phyloP scores from a whole-genome alignment of 2,113 vertebrate species.

The Stictonetta naevosa region DNA sequence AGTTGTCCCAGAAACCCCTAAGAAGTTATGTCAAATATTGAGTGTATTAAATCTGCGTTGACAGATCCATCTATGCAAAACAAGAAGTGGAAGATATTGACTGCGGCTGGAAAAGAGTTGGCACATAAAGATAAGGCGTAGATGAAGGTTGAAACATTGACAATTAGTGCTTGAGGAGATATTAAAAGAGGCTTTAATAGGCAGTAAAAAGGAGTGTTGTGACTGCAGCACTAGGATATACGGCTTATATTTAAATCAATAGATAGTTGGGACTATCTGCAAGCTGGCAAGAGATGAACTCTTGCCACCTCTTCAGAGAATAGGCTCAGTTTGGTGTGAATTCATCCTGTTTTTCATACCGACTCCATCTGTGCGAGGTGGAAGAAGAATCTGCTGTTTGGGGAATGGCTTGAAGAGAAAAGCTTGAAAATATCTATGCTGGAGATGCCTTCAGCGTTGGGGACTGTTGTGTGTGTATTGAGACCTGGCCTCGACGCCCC shows the following conservation, averaged over 20 bases:
- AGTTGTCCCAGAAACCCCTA: background rate
- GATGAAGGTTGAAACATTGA: background rate
- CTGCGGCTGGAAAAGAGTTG: background rate
- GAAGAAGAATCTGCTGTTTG: background rate
- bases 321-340: background rate
- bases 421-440: background rate
- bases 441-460: background rate
- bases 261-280: background rate
- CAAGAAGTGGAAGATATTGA: background rate
- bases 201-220: background rate
- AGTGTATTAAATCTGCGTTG: background rate
- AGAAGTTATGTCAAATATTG: background rate
- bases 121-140: background rate
- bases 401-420: background rate
- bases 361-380: background rate
- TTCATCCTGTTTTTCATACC: background rate
- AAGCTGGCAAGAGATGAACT: background rate
- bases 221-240: rapidly evolving
- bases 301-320: background rate
- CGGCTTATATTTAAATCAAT: background rate
- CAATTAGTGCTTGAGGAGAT: background rate
- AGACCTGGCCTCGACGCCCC: rapidly evolving
- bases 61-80: conserved; percentile 9
- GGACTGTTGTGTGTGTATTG: rapidly evolving
- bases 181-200: background rate